Conservation (phyloP, 2,113 vertebrate species). For the Nycticryphes semicollaris region DNA sequence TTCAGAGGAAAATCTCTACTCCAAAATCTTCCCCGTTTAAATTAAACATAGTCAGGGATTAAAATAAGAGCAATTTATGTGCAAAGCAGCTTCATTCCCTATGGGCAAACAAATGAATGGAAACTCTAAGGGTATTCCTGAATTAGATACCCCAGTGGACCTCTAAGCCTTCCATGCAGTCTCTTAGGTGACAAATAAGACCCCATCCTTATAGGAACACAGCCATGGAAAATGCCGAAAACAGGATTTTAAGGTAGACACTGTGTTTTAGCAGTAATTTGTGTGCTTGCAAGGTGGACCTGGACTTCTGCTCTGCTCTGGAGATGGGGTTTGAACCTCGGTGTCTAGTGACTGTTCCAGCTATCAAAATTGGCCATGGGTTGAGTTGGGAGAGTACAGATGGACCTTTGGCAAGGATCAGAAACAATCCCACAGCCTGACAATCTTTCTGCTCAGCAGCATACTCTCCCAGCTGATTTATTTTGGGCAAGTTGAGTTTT, state of each 20-base stretch:
- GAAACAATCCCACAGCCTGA: background rate
- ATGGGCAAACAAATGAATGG: background rate
- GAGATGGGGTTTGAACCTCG: background rate
- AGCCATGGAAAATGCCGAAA: background rate
- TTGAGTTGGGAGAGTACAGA: background rate
- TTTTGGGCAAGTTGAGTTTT: background rate
- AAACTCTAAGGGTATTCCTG: background rate
- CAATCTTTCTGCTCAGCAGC: background rate
- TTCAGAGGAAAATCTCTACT: background rate
- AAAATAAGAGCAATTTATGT: background rate
- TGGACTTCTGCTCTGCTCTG: background rate
- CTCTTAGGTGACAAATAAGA: background rate
- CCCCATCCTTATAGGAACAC: too few relatives aligned
- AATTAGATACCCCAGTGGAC: background rate
- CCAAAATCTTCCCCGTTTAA: background rate
- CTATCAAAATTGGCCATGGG: accelerated
- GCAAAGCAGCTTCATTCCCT: background rate
- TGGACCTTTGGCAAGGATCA: background rate
- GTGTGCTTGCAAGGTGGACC: background rate
- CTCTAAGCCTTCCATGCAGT: background rate
- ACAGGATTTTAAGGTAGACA: background rate
- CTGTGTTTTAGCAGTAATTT: background rate
- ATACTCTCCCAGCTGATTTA: background rate
- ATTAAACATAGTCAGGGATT: background rate
- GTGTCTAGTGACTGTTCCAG: background rate